Conservation (phyloP, 2,113 vertebrate genomes). For the Piliocolobus tephrosceles region DNA sequence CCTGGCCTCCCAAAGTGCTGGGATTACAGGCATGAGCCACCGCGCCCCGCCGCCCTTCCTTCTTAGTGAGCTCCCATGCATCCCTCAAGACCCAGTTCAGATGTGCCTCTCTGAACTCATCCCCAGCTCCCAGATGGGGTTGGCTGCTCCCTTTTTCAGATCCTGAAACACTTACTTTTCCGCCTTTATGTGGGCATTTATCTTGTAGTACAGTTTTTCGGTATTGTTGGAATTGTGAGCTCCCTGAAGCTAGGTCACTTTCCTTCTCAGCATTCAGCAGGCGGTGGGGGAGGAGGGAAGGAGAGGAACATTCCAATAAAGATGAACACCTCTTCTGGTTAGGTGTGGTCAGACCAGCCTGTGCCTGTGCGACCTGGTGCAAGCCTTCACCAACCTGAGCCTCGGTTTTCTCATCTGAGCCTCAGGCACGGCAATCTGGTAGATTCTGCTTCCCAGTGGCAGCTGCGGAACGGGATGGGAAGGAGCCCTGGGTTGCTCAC, state of each 20-base stretch:
- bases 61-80: not conserved
- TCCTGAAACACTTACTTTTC: no score
- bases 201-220: not conserved
- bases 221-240: not conserved
- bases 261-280: not conserved
- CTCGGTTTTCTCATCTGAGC: not conserved
- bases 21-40: no score
- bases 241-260: not conserved
- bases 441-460: not conserved
- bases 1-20: no score
- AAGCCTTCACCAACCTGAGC: not conserved
- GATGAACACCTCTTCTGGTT: not conserved
- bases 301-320: not conserved
- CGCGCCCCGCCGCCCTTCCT: not conserved
- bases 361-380: accelerated
- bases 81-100: not conserved
- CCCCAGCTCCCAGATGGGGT: not conserved
- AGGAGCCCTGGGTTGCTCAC: not conserved
- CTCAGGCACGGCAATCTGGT: accelerated
- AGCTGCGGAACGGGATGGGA: not conserved
- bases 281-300: not conserved
- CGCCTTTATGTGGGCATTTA: not conserved
- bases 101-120: not conserved
- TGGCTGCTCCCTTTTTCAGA: not conserved
- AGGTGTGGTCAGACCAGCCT: not conserved